phyloP scores from a whole-genome alignment of 2,888 invertebrate species.

The Diarsia rubi region DNA sequence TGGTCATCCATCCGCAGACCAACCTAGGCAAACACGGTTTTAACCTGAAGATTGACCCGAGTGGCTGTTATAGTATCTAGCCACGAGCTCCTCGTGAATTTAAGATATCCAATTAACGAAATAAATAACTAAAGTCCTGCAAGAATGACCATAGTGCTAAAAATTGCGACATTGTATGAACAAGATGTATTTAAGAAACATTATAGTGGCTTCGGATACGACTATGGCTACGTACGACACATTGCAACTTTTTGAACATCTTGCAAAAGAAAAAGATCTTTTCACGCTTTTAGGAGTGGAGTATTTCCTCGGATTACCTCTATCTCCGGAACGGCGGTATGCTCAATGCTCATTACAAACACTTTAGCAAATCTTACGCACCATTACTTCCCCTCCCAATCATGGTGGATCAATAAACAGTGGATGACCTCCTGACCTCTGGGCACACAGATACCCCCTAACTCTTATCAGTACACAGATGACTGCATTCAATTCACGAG shows the following conservation, averaged over 20 bases:
- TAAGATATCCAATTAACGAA: not conserved
- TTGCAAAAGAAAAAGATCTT: not conserved
- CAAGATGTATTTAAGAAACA: not conserved
- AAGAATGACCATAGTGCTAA: not conserved
- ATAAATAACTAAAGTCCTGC: not conserved
- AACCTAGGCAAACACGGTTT: too few species aligned
- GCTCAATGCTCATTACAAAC: not conserved
- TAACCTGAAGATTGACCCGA: too few species aligned
- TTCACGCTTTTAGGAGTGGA: not conserved
- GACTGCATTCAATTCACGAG: constrained; percentile 29
- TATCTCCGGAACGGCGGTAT: not conserved
- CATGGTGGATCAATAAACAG: constrained; percentile 17
- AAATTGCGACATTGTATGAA: not conserved
- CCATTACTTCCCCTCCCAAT: constrained; percentile 7
- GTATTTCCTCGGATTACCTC: not conserved
- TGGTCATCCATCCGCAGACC: too few species aligned
- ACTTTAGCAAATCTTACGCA: not conserved
- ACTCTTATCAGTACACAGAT: constrained; percentile 46
- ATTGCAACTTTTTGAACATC: not conserved
- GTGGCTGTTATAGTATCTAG: too few species aligned
- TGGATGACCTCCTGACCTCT: constrained; percentile 32
- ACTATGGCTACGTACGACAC: not conserved
- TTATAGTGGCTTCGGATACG: too few species aligned
- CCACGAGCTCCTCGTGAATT: too few species aligned
- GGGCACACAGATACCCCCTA: constrained; percentile 11